Evolutionary conservation across 2,888 invertebrate genomes (phyloP), one percentile per base, ranked within the genome.

Genomic region (Saturnia pavonia): DNA sequence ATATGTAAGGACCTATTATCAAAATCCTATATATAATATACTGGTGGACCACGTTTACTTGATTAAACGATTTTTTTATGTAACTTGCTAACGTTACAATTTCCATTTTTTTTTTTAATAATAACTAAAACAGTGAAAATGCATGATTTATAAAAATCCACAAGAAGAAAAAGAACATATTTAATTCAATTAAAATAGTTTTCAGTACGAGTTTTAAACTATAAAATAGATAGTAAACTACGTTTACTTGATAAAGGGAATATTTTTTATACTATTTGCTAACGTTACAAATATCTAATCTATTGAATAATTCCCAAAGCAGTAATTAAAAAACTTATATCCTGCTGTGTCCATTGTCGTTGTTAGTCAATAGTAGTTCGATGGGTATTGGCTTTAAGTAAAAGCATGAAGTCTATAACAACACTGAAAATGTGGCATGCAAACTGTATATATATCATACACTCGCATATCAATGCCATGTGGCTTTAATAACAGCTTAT

Each of bases 401-500:
- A 57, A 25, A 57, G 9, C 7, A 8, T n/a, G 19, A 51, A 16
- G n/a, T 48, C 7, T 48, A 19, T 48, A 9, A 48, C 14, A 16
- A 19, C 19, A 48, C 19, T n/a, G n/a, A n/a, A 19, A 51, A 51
- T 27, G n/a, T 34, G 27, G 8, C 54, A 54, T 54, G 40, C 67
- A 66, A 51, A n/a, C n/a, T n/a, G 48, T 34, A 34, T 42, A 67
- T 42, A 40, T 1, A 7, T n/a, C 67, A 42, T 66, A 22, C 19
- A 42, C 42, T 9, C 67, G 43, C 43, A 66, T 7, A 27, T 25
- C 45, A 48, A 4, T 43, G 7, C 4, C 2, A 48, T 22, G 11
- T n/a, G 34, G 54, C 40, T 68, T 48, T n/a, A 16, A 27, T 68
- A 65, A 65, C 63, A 65, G 63, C 40, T 40, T 65, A 40, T 65